These are phyloP conservation scores for Atta texana DNA, from an alignment of 1,140 invertebrate genomes.

Conservation along the genomic window DNA sequence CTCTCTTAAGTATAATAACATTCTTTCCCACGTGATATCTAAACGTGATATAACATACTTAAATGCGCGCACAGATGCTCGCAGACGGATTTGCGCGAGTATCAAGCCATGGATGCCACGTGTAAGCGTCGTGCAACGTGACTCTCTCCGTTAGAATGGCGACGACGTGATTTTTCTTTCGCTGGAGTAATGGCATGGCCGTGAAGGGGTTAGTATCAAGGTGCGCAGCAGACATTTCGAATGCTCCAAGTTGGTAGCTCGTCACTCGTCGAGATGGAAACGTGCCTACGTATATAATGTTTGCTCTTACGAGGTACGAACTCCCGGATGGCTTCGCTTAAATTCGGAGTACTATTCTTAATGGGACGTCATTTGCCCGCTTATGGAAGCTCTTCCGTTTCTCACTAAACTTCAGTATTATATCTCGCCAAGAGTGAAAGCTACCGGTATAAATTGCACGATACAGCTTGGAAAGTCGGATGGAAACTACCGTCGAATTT, in stretches of 20 bases:
- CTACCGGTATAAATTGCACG: conserved; percentile 23
- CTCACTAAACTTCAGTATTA: conserved; percentile 43
- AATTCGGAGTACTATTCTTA: conserved; percentile 50
- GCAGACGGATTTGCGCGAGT: not conserved
- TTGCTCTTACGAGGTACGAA: conserved; percentile 51
- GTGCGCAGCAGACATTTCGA: conserved; percentile 16
- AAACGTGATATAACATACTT: not conserved
- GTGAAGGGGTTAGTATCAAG: conserved; percentile 36
- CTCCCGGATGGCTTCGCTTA: conserved; percentile 53
- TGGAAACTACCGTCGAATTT: conserved; percentile 5
- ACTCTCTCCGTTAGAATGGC: not conserved
- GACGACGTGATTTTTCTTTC: conserved; percentile 34
- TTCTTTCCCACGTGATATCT: not conserved
- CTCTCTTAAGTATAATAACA: not conserved
- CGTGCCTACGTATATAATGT: conserved; percentile 42
- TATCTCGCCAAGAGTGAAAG: not conserved
- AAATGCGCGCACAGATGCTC: not conserved
- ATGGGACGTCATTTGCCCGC: conserved; percentile 45
- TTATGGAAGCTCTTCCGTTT: conserved; percentile 13
- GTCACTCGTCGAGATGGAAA: not conserved
- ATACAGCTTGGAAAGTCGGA: conserved; percentile 3
- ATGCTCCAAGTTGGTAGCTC: not conserved
- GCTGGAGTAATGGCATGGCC: conserved; percentile 23
- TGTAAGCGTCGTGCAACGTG: not conserved
- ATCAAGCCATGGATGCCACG: not conserved